A percentile compares a stretch with the other conserved stretches of the same genome.
Conservation (phyloP, 2,113 vertebrate genomes). For the Archilochus colubris region DNA sequence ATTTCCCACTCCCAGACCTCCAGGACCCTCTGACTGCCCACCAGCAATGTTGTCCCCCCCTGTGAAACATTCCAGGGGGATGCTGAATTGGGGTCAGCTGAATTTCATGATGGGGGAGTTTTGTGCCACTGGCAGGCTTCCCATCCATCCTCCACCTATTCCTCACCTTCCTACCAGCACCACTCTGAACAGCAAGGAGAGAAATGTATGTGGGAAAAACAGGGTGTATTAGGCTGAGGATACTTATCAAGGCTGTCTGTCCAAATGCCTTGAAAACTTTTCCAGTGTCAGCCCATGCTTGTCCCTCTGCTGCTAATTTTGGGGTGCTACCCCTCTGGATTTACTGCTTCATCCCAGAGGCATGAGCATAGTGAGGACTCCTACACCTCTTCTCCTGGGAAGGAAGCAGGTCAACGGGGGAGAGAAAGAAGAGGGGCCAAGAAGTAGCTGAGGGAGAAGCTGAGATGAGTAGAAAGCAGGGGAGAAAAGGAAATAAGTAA, state of each 20-base stretch:
- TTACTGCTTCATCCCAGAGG: not conserved
- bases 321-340: not conserved
- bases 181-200: not conserved
- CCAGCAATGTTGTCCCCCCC: not conserved
- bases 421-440: not conserved
- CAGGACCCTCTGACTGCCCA: not conserved
- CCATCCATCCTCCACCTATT: not conserved
- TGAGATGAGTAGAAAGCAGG: not conserved
- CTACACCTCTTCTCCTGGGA: not conserved
- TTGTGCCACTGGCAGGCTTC: not conserved
- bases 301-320: not conserved
- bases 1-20: not conserved
- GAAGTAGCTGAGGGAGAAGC: not conserved
- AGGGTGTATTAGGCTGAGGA: not conserved
- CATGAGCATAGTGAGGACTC: fast-evolving
- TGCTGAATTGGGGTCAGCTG: not conserved
- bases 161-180: not conserved
- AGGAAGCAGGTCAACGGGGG: not conserved
- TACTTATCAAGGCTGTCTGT: not conserved
- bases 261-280: not conserved
- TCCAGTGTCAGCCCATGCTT: not conserved
- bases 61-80: not conserved
- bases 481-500: not conserved
- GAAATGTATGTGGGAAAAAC: not conserved
- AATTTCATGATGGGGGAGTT: not conserved